phyloP scores from a whole-genome alignment of 2,888 invertebrate species.

The Congeria kusceri region DNA sequence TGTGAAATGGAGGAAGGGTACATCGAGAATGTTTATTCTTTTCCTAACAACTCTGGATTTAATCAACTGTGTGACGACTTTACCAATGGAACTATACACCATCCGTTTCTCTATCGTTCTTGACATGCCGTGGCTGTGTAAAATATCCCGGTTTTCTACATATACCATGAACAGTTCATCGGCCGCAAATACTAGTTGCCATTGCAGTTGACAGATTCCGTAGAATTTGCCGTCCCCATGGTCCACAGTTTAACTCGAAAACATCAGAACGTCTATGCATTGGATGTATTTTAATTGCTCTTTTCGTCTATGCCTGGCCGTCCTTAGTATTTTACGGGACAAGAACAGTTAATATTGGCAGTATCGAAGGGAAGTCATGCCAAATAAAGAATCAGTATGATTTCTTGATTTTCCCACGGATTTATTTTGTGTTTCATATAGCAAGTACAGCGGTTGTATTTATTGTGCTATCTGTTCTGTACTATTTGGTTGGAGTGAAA shows the following conservation, averaged over 20 bases:
- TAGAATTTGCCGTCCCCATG: conserved; percentile 70
- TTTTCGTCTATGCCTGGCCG: conserved; percentile 59
- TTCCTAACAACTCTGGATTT: conserved; percentile 65
- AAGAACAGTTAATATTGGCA: conserved; percentile 28
- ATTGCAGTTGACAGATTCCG: conserved; percentile 70
- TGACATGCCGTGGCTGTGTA: conserved; percentile 61
- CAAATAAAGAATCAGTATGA: conserved; percentile 50
- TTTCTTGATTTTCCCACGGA: conserved; percentile 48
- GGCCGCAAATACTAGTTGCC: conserved; percentile 64
- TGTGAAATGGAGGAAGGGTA: conserved; percentile 66
- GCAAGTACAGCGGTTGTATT: conserved; percentile 60
- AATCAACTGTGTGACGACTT: conserved; percentile 66
- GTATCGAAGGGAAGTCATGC: conserved; percentile 50
- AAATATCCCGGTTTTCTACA: conserved; percentile 64
- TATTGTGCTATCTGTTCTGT: conserved; percentile 54
- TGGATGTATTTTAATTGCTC: conserved; percentile 44
- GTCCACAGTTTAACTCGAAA: conserved; percentile 56
- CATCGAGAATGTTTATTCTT: conserved; percentile 65
- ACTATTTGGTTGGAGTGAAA: conserved; percentile 60
- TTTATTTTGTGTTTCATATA: conserved; percentile 57
- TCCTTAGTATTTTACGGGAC: conserved; percentile 71
- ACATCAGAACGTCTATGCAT: conserved; percentile 65
- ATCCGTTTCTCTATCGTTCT: conserved; percentile 56
- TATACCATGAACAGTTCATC: conserved; percentile 69
- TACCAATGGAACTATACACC: conserved; percentile 67